Conservation (phyloP, 1,140 invertebrate species). For the Cecropterus lyciades region DNA sequence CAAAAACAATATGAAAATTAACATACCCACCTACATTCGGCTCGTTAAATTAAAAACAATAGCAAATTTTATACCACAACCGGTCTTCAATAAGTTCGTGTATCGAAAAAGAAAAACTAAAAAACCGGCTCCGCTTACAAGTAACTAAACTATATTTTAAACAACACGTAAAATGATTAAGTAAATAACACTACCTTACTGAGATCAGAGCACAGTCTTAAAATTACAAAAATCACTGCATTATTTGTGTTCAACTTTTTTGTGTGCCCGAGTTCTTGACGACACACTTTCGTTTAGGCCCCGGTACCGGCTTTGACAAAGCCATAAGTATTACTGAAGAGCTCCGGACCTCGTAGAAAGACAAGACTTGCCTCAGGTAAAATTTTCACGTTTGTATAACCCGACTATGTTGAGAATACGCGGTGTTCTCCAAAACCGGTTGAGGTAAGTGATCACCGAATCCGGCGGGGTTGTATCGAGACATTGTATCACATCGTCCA, state of each 20-base stretch:
- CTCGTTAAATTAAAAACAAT: constrained; percentile 32
- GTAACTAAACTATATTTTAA: constrained; percentile 19
- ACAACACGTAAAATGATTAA: constrained; percentile 24
- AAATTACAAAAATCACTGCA: constrained; percentile 65
- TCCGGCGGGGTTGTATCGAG: constrained; percentile 41
- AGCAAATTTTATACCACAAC: constrained; percentile 45
- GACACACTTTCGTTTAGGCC: constrained; percentile 35
- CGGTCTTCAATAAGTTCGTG: constrained; percentile 42
- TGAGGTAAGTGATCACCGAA: background rate
- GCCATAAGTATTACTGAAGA: constrained; percentile 67
- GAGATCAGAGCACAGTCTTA: constrained; percentile 62
- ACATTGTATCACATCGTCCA: constrained; percentile 63
- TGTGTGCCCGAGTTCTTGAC: constrained; percentile 40
- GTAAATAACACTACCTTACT: constrained; percentile 51
- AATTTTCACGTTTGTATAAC: constrained; percentile 68
- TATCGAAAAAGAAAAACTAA: constrained; percentile 53
- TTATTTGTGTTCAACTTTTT: constrained; percentile 62
- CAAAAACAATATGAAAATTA: background rate
- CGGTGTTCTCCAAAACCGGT: constrained; percentile 8
- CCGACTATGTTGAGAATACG: constrained; percentile 42
- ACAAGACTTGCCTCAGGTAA: constrained; percentile 66
- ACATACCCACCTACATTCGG: background rate
- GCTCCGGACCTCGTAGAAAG: constrained; percentile 47
- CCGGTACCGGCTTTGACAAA: constrained; percentile 49
- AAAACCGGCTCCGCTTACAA: constrained; percentile 63